Evolutionary conservation across 2,113 vertebrate species (phyloP).

Genomic region (Syrmaticus mikado): DNA sequence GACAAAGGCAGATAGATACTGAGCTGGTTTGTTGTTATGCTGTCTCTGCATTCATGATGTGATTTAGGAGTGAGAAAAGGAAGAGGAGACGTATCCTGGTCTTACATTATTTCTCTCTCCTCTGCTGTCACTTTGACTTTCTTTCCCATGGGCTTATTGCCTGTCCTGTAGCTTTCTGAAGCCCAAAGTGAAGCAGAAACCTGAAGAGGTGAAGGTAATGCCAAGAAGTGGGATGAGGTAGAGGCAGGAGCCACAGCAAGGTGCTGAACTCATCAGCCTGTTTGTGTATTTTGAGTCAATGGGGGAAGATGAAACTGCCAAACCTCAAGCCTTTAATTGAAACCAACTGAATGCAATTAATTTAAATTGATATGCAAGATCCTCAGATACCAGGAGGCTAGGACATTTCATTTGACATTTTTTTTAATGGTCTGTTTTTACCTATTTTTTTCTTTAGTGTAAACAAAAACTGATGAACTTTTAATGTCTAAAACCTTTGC

Average conservation of each 20-base stretch:
- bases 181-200: neutral
- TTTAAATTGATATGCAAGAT: neutral
- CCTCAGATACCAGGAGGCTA: neutral
- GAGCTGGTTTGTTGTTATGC: neutral
- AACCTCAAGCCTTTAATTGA: neutral
- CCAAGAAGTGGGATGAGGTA: neutral
- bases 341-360: neutral
- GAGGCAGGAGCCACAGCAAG: neutral
- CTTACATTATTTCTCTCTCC: neutral
- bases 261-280: neutral
- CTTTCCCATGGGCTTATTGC: neutral
- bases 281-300: neutral
- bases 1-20: neutral
- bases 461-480: neutral
- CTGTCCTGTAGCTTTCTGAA: neutral
- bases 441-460: neutral
- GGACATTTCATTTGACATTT: neutral
- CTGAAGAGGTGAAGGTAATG: neutral
- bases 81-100: neutral
- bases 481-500: neutral
- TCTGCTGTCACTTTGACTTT: neutral
- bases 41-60: neutral
- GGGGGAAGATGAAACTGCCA: neutral
- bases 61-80: neutral
- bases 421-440: neutral